Conservation (phyloP, 1,140 invertebrate genomes). For the Eriosoma lanigerum region DNA sequence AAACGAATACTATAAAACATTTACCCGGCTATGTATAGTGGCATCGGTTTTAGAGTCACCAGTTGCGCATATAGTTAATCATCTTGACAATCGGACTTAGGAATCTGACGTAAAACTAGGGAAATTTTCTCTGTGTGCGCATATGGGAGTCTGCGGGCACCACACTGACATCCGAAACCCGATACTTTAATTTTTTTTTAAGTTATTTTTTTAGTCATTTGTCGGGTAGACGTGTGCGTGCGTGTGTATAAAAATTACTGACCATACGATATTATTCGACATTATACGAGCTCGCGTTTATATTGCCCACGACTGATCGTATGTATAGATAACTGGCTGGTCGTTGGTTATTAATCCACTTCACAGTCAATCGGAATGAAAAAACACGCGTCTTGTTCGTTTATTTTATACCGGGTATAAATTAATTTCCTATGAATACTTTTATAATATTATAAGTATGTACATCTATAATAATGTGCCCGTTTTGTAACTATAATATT, state of each 20-base stretch:
- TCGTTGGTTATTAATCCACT: slow-evolving; percentile 49
- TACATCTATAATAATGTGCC: no score
- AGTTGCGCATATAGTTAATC: slow-evolving; percentile 12
- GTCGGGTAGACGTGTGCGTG: background rate
- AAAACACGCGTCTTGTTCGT: background rate
- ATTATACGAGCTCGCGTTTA: background rate
- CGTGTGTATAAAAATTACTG: slow-evolving; percentile 2
- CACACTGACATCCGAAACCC: background rate
- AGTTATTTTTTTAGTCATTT: background rate
- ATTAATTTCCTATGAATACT: slow-evolving; percentile 43
- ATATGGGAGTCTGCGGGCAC: background rate
- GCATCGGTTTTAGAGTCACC: background rate
- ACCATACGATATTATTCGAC: background rate
- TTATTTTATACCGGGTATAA: slow-evolving; percentile 39
- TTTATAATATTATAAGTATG: background rate
- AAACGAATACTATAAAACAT: background rate
- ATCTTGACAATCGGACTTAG: slow-evolving; percentile 27
- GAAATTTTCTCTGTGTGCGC: background rate
- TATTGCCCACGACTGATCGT: slow-evolving; percentile 14
- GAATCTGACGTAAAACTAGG: slow-evolving; percentile 15
- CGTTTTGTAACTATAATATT: background rate
- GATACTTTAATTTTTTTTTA: slow-evolving; percentile 35
- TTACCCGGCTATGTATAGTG: background rate
- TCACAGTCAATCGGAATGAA: slow-evolving; percentile 40
- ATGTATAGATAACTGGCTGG: slow-evolving; percentile 13